A percentile compares a stretch with the other conserved stretches of the same genome.
phyloP scores from a whole-genome alignment of 2,888 invertebrate species.

The Mesodorylaimus sp. region DNA sequence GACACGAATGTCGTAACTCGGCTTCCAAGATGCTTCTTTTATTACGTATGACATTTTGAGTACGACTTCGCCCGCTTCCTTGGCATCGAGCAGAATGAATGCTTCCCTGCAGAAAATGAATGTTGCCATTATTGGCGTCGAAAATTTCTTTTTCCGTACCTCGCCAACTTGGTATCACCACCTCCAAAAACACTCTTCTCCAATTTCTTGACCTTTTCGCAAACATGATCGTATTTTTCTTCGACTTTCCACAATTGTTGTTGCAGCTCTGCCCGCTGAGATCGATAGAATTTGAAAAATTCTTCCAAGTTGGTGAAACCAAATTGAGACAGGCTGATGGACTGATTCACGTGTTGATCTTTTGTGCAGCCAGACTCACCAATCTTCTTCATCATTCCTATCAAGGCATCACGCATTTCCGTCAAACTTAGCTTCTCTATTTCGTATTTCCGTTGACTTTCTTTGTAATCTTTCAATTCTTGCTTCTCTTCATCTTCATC shows the following conservation, averaged over 20 bases:
- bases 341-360: no score
- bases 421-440: no score
- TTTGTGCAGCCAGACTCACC: no score
- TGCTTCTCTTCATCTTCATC: no score
- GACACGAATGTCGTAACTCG: slow-evolving; percentile 24
- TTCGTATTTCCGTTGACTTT: no score
- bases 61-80: slow-evolving; percentile 13
- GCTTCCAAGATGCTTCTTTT: slow-evolving; percentile 19
- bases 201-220: not conserved
- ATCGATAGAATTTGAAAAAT: slow-evolving; percentile 15
- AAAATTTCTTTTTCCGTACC: not conserved
- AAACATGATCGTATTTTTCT: not conserved
- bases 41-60: slow-evolving; percentile 17
- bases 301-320: slow-evolving; percentile 14
- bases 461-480: no score
- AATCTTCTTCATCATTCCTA: no score
- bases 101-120: slow-evolving; percentile 10
- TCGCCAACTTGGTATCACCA: no score
- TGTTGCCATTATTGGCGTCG: no score
- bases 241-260: slow-evolving; percentile 5
- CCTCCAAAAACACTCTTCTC: not conserved
- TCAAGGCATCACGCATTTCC: no score
- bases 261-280: slow-evolving; percentile 3
- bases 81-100: slow-evolving; percentile 13
- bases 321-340: no score